These are phyloP conservation scores for Gryon sp. DNA, from an alignment of 1,140 invertebrate genomes.

Conservation along the genomic window DNA sequence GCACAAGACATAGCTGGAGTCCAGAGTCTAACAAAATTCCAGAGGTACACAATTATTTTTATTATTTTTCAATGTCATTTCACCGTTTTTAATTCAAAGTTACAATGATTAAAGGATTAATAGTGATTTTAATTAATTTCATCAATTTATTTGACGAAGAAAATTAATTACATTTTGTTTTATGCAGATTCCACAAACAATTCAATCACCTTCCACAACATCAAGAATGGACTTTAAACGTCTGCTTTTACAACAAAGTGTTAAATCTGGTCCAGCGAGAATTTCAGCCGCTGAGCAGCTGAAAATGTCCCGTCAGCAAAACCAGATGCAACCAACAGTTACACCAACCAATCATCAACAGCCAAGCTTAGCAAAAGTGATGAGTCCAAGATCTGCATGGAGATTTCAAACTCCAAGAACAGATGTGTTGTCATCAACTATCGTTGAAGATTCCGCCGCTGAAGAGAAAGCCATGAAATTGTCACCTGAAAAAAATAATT, in stretches of 20 bases:
- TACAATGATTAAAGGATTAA: no score
- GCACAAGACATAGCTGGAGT: constrained; percentile 76
- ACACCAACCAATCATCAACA: constrained; percentile 80
- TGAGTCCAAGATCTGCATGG: constrained; percentile 85
- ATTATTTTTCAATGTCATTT: no score
- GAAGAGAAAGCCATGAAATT: constrained; percentile 77
- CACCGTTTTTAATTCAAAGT: no score
- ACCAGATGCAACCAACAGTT: constrained; percentile 70
- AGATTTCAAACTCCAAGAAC: constrained; percentile 86
- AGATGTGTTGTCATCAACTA: constrained; percentile 90
- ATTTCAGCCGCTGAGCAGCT: constrained; percentile 91
- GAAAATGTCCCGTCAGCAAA: constrained; percentile 84
- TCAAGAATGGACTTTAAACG: constrained; percentile 90
- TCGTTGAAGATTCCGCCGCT: constrained; percentile 84
- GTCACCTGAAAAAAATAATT: constrained; percentile 70
- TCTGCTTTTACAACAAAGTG: constrained; percentile 85
- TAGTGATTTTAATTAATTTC: no score
- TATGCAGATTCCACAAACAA: constrained; percentile 66
- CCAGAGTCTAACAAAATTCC: constrained; percentile 71
- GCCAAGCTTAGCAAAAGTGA: constrained; percentile 83
- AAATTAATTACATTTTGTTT: no score
- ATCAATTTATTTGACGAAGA: no score
- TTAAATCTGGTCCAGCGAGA: constrained; percentile 82
- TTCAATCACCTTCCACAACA: constrained; percentile 81
- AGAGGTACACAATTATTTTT: constrained; percentile 67